A percentile compares a stretch with the other conserved stretches of the same genome.
Conservation (phyloP, 2,113 vertebrate genomes). For the Cryptomyrus ogoouensis region DNA sequence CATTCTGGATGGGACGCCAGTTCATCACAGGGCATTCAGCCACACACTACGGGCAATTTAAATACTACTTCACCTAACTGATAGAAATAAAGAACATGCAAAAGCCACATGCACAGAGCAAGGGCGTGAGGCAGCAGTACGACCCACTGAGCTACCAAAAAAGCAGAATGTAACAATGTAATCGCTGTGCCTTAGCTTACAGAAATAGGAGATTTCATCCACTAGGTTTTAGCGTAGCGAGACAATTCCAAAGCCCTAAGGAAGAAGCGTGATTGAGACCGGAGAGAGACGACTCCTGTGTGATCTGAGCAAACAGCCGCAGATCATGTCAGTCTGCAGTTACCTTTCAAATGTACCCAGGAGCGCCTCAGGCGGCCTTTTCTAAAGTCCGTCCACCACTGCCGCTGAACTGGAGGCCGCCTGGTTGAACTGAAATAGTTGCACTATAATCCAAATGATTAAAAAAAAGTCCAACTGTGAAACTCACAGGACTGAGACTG, state of each 20-base stretch:
- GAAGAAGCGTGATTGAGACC: background rate
- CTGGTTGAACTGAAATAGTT: background rate
- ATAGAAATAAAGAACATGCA: background rate
- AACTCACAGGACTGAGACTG: background rate
- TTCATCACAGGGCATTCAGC: background rate
- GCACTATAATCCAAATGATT: background rate
- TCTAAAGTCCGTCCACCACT: background rate
- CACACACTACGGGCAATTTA: background rate
- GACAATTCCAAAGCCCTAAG: background rate
- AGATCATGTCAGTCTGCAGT: constrained; percentile 1
- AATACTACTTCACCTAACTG: background rate
- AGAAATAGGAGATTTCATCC: background rate
- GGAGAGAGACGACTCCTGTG: background rate
- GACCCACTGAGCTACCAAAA: background rate
- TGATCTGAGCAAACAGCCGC: background rate
- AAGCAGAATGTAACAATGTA: background rate
- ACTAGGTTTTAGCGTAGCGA: background rate
- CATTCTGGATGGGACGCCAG: background rate
- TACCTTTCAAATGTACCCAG: background rate
- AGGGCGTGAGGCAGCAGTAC: background rate
- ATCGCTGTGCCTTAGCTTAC: background rate
- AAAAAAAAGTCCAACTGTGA: background rate
- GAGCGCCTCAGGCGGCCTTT: background rate
- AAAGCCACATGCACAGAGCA: background rate
- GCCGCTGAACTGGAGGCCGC: background rate